phyloP scores from a whole-genome alignment of 30 jellyfish, hydroid and myxozoan species.

The Hydractinia symbiolongicarpus region DNA sequence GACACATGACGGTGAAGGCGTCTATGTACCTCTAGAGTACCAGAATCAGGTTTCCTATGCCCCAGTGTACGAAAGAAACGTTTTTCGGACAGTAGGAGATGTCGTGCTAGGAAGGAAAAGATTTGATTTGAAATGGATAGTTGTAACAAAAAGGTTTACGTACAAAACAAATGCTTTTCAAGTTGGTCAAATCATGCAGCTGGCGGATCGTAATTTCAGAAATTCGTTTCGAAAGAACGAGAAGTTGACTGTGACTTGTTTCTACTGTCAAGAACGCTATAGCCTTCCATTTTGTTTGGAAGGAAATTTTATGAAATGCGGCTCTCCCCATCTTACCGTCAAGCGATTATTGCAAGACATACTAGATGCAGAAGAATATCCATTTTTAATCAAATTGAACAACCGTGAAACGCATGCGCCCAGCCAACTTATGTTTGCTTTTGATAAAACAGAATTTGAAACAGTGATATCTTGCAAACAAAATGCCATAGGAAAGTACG shows the following conservation, averaged over 20 bases:
- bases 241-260: neutral
- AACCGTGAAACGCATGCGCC: neutral
- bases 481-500: neutral
- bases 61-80: neutral
- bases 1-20: neutral
- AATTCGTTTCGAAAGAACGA: neutral
- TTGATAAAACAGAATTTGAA: neutral
- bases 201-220: neutral
- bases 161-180: neutral
- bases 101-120: neutral
- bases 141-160: neutral
- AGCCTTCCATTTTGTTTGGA: neutral
- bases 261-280: neutral
- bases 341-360: neutral
- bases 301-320: constrained; percentile 10
- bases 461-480: neutral
- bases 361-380: neutral
- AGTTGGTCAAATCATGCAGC: neutral
- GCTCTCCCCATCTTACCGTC: neutral
- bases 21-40: neutral
- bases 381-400: constrained; percentile 1
- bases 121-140: neutral
- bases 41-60: neutral
- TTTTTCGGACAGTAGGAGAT: neutral
- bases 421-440: neutral